Percentiles rank a stretch among this genome's conserved stretches.
Conservation (phyloP, 2,113 vertebrate species). For the Notarius quadriscutis region DNA sequence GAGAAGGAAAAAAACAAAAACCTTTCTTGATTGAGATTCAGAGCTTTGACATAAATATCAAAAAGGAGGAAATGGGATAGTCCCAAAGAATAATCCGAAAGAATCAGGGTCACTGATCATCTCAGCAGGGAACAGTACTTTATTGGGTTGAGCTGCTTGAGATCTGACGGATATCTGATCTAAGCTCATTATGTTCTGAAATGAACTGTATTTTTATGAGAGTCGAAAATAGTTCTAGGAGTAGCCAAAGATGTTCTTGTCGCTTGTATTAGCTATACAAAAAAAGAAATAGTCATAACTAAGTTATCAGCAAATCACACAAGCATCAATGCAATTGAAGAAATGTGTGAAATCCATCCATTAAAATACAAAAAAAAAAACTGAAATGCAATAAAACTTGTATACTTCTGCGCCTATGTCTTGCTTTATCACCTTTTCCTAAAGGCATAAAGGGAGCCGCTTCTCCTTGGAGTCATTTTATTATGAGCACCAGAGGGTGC, state of each 20-base stretch:
- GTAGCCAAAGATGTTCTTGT: not conserved
- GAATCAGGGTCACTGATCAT: not conserved
- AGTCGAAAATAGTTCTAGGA: not conserved
- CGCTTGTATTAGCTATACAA: not conserved
- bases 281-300: not conserved
- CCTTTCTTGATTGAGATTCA: not conserved
- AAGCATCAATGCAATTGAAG: not conserved
- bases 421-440: not conserved
- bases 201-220: not conserved
- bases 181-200: not conserved
- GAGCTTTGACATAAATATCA: not conserved
- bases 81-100: not conserved
- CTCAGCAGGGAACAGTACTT: not conserved
- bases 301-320: not conserved
- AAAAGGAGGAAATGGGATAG: not conserved
- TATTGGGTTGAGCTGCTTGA: not conserved
- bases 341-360: not conserved
- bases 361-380: not conserved
- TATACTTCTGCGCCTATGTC: not conserved
- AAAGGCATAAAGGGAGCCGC: not conserved
- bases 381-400: not conserved
- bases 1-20: not conserved
- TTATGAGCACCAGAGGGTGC: conserved; percentile 42
- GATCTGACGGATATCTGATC: not conserved
- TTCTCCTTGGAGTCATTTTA: not conserved